Percentiles rank a stretch among this genome's conserved stretches.
phyloP scores from a whole-genome alignment of 2,888 invertebrate genomes.

The Punctoribates punctum region DNA sequence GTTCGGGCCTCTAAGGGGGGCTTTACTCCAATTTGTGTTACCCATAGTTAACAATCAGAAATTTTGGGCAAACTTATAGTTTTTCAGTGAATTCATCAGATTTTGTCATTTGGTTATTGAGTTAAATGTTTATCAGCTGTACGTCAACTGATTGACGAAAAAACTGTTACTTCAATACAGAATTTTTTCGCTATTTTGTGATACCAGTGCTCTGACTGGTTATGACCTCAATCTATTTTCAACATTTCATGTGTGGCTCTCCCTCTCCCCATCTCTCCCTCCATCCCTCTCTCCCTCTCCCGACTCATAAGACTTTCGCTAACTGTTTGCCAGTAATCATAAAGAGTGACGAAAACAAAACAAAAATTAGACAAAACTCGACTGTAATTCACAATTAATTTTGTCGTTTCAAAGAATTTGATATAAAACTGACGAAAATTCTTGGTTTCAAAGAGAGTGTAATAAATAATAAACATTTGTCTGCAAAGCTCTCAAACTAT shows the following conservation, averaged over 20 bases:
- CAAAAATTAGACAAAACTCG: not conserved
- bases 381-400: not conserved
- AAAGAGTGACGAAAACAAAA: not conserved
- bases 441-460: too few species aligned
- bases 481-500: not conserved
- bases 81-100: not conserved
- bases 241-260: not conserved
- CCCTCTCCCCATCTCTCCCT: too few species aligned
- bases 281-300: too few species aligned
- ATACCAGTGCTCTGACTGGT: not conserved
- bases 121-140: not conserved
- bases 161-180: not conserved
- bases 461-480: not conserved
- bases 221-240: slow-evolving; percentile 37
- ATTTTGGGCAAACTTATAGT: not conserved
- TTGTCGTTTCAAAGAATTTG: too few species aligned
- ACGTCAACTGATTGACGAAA: not conserved
- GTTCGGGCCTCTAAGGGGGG: not conserved
- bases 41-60: too few species aligned
- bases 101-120: not conserved
- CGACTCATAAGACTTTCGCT: not conserved
- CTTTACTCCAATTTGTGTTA: too few species aligned
- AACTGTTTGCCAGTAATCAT: slow-evolving; percentile 20
- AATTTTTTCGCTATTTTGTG: not conserved
- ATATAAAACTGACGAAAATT: too few species aligned